Base-by-base conservation (phyloP, 2,797 vertebrate genomes). In the Enteromius unitaeniatus region DNA sequence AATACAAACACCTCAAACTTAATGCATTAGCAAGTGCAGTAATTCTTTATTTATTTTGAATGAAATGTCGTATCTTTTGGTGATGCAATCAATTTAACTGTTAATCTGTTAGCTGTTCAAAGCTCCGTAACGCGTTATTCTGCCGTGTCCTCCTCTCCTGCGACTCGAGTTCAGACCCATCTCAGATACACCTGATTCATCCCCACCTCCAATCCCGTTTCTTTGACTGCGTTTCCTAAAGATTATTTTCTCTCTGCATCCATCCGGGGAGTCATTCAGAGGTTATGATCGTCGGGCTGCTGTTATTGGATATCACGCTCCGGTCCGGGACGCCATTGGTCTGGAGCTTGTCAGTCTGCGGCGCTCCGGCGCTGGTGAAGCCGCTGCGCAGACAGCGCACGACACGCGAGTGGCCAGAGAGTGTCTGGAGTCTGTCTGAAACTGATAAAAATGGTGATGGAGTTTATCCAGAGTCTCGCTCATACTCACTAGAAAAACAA, bases 341-440 rank as follows among this genome's bases (percentile, higher is more conserved):
- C 74, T n/a, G 31, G n/a, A 28, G 73, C 77, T 83, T 84, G 93
- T 93, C 94, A 88, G 74, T 94, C 91, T 28, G 7, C n/a, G 78
- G 88, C 80, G 87, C 88, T 89, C 55, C 89, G 75, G 91, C 92
- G 91, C 91, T 92, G 88, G 94, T 93, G 95, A 92, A 93, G 93
- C 93, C 95, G 94, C 94, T 83, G 58, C 87, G 79, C 90, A 87
- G 91, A 88, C 92, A 91, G 92, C 78, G 93, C 94, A 93, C 94
- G 93, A 93, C 94, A 93, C 94, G 94, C 91, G 89, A 90, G 93
- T 93, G 92, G 89, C 91, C 78, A 84, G 93, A 94, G 94, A 93
- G 93, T 93, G 95, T 95, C 95, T 95, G 95, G 94, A 94, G 93
- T 94, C 92, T 95, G 95, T 95, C 94, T 95, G 94, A 94, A 94